These are phyloP conservation scores for Sylvicapra grimmia DNA, from an alignment of 2,113 vertebrate species.

Conservation along the genomic window DNA sequence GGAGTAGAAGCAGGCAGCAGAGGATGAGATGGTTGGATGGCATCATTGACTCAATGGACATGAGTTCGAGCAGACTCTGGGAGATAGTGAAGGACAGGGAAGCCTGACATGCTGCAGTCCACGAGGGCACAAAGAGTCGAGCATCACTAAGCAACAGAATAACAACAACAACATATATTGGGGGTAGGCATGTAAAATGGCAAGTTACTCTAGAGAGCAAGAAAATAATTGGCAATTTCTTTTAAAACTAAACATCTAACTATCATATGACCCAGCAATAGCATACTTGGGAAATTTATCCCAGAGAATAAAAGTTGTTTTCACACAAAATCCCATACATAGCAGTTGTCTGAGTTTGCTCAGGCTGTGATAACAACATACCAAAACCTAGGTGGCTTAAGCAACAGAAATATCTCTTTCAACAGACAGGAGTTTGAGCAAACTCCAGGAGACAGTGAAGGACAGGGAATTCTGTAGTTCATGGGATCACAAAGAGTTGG, in stretches of 20 bases:
- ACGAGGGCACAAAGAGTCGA: not conserved
- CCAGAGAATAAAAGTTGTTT: not conserved
- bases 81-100: not conserved
- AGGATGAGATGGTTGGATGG: not conserved
- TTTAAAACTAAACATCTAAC: not conserved
- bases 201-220: not conserved
- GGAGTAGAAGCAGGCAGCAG: not conserved
- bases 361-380: not conserved
- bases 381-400: not conserved
- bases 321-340: not conserved
- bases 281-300: not conserved
- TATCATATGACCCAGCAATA: not conserved
- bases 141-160: not conserved
- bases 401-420: not conserved
- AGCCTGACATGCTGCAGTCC: not conserved
- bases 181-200: not conserved
- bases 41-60: not conserved
- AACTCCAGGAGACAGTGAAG: not conserved
- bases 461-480: not conserved
- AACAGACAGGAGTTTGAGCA: not conserved
- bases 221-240: not conserved
- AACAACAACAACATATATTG: not conserved
- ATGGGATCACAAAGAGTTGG: accelerated
- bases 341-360: not conserved
- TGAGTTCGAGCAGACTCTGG: not conserved